A percentile compares a stretch with the other conserved stretches of the same genome.
Conservation (phyloP, 2,113 vertebrate species). For the Carassius carassius region DNA sequence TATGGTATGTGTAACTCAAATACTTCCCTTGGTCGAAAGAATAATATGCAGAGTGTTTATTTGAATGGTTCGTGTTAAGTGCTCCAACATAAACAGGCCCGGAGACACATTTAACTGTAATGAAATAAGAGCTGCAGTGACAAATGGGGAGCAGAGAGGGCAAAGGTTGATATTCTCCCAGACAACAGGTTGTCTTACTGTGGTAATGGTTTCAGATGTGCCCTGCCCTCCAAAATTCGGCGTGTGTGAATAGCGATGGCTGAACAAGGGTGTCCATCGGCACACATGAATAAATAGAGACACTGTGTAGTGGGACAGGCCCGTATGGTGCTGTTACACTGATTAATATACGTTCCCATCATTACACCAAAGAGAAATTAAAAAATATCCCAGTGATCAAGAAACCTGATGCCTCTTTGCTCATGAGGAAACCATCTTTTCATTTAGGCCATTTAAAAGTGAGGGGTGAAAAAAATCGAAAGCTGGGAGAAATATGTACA, state of each 20-base stretch:
- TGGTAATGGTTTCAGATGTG: slow-evolving; percentile 62
- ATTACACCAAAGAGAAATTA: slow-evolving; percentile 25
- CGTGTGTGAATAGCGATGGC: slow-evolving; percentile 41
- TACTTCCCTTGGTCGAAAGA: background rate
- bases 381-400: slow-evolving; percentile 11
- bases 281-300: slow-evolving; percentile 39
- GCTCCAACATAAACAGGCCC: slow-evolving; percentile 37
- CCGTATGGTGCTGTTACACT: slow-evolving; percentile 27
- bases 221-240: slow-evolving; percentile 38
- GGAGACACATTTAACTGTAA: slow-evolving; percentile 23
- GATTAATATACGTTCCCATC: slow-evolving; percentile 25
- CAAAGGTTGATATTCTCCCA: slow-evolving; percentile 27
- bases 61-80: slow-evolving; percentile 31
- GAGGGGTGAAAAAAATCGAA: slow-evolving; percentile 61
- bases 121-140: slow-evolving; percentile 50
- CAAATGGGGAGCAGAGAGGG: slow-evolving; percentile 52
- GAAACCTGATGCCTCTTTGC: slow-evolving; percentile 28
- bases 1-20: slow-evolving; percentile 19
- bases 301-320: slow-evolving; percentile 16
- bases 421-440: slow-evolving; percentile 30
- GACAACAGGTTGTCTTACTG: slow-evolving; percentile 43
- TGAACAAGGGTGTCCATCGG: slow-evolving; percentile 46
- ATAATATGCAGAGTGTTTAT: slow-evolving; percentile 33
- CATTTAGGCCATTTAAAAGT: slow-evolving; percentile 44
- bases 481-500: slow-evolving; percentile 71